phyloP scores from a whole-genome alignment of 1,140 invertebrate species.

The Penaeus vannamei region DNA sequence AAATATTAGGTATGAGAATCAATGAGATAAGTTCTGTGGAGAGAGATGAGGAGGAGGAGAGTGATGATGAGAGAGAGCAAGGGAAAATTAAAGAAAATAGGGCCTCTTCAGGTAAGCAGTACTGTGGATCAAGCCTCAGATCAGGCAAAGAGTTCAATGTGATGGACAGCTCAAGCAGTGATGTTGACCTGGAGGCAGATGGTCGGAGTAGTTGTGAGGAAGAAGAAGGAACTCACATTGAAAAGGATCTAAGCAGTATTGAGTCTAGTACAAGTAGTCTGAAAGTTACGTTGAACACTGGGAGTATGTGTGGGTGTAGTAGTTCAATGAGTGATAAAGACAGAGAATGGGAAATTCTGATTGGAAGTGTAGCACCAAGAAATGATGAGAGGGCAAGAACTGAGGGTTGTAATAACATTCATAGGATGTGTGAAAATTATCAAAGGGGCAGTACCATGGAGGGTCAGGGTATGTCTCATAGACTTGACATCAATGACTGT shows the following conservation, averaged over 20 bases:
- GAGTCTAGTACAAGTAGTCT: constrained; percentile 32
- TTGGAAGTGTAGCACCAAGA: constrained; percentile 57
- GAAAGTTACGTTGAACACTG: constrained; percentile 49
- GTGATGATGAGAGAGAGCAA: constrained; percentile 57
- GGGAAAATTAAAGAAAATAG: constrained; percentile 35
- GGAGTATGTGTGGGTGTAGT: constrained; percentile 9
- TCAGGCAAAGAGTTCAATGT: constrained; percentile 39
- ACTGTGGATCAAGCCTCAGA: constrained; percentile 30
- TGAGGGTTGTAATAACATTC: constrained; percentile 35
- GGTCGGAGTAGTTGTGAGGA: constrained; percentile 52
- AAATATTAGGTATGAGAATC: constrained; percentile 23
- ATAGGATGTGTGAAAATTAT: constrained; percentile 24
- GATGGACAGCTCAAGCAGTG: constrained; percentile 45
- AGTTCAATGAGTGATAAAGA: constrained; percentile 57
- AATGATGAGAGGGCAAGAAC: constrained; percentile 51
- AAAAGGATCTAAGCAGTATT: constrained; percentile 35
- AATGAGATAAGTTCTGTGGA: constrained; percentile 7
- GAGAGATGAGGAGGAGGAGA: constrained; percentile 34
- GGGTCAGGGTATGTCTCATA: constrained; percentile 39
- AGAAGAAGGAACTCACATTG: constrained; percentile 27
- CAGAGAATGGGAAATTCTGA: constrained; percentile 68
- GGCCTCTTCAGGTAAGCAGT: constrained; percentile 27
- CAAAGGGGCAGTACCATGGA: constrained; percentile 10
- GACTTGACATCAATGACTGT: constrained; percentile 54
- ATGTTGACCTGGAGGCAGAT: constrained; percentile 46